Base-by-base conservation (phyloP, 1,140 invertebrate genomes). In the Andrena cerasifolii region DNA sequence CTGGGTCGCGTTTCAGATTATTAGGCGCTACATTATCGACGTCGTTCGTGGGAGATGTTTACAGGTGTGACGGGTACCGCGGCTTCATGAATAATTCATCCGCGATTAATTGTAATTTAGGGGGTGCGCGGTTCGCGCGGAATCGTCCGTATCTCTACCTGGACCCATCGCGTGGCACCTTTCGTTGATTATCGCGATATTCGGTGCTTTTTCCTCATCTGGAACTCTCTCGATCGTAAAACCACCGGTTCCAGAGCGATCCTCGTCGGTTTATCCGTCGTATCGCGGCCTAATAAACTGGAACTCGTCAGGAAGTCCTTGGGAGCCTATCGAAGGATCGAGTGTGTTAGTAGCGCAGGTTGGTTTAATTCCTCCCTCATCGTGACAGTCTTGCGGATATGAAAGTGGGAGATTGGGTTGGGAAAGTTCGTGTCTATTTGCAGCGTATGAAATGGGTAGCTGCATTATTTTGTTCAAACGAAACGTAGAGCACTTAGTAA, bases 41-140 rank as follows among this genome's bases (percentile, higher is more conserved):
- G 78, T 62, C 59, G 49, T 84, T 80, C 80, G 68, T 76, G 58
- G 47, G 78, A 63, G 73, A 66, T 83, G 75, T 51, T 83, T 75
- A 65, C 40, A 49, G 71, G 62, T 26, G 40, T 82, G 51, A 53
- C 75, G 58, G 63, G 47, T 47, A 33, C 24, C 43, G 59, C 26
- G 5, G 36, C 75, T 75, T 75, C 75, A 79, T 83, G 58, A 83
- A 83, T 83, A 83, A 83, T 79, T 78, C 51, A 82, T 43, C 24
- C 54, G n/a, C 49, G 62, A 49, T 82, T 83, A 36, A 59, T 51
- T 68, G 45, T 62, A 73, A 72, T 72, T 67, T 71, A 77, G 58
- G 18, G 14, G n/a, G 33, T 6, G 53, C n/a, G 24, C 43, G 53
- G 24, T 24, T 61, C 40, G 33, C 59, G 72, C 7, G 36, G 61